These are phyloP conservation scores for Apocrypta bakeri DNA, from an alignment of 1,140 invertebrate genomes.

Conservation along the genomic window DNA sequence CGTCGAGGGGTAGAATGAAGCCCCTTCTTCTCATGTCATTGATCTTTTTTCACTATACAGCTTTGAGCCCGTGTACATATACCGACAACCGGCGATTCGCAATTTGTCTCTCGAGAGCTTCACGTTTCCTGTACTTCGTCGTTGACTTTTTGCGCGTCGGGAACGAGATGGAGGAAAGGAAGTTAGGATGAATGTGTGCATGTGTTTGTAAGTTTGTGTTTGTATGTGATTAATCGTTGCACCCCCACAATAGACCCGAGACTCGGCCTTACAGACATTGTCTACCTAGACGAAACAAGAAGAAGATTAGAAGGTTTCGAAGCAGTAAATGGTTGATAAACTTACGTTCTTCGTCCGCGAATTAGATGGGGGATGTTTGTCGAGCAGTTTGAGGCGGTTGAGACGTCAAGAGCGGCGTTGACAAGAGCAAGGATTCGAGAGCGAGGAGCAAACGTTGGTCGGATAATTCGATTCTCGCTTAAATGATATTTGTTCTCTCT, in stretches of 20 bases:
- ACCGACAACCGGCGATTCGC: constrained; percentile 26
- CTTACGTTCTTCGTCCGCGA: constrained; percentile 50
- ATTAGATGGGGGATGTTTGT: constrained; percentile 14
- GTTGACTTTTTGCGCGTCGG: neutral
- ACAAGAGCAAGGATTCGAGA: constrained; percentile 64
- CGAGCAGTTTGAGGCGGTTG: constrained; percentile 40
- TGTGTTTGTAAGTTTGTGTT: neutral
- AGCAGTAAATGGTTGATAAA: constrained; percentile 50
- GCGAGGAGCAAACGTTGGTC: constrained; percentile 56
- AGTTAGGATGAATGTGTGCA: neutral
- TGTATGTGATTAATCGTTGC: constrained; percentile 18
- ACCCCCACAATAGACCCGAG: constrained; percentile 23
- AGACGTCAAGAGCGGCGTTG: constrained; percentile 58
- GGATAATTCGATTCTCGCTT: constrained; percentile 3
- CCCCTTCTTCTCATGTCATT: constrained; percentile 50
- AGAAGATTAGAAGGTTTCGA: constrained; percentile 51
- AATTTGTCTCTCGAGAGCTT: constrained; percentile 21
- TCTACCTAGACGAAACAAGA: constrained; percentile 50
- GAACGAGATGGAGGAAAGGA: neutral
- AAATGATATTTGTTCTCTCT: neutral
- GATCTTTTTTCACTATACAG: constrained; percentile 43
- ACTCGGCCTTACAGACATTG: neutral
- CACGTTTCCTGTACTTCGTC: constrained; percentile 13
- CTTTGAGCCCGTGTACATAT: no score
- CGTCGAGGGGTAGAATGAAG: constrained; percentile 50